Percentiles rank a stretch among this genome's conserved stretches.
These are phyloP conservation scores for Mormoops blainvillei DNA, from an alignment of 2,113 vertebrate species.

Conservation along the genomic window DNA sequence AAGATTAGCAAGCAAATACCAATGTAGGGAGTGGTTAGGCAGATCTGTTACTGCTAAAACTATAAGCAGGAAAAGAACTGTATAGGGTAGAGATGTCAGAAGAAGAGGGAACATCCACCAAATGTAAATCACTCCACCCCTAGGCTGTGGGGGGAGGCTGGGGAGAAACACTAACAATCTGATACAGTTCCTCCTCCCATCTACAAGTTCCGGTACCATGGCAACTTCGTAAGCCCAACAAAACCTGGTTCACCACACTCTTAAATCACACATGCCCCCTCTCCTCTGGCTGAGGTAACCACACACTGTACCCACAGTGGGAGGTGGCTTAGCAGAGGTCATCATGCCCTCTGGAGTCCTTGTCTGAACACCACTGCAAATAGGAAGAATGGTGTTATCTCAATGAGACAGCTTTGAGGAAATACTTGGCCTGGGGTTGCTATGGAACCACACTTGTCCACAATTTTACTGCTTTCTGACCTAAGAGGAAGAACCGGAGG, in stretches of 20 bases:
- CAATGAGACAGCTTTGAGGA: not conserved
- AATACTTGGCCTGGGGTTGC: not conserved
- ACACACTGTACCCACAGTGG: not conserved
- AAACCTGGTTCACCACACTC: not conserved
- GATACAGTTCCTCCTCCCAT: not conserved
- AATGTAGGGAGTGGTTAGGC: not conserved
- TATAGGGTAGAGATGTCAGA: not conserved
- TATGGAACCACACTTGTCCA: not conserved
- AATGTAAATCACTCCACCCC: not conserved
- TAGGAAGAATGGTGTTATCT: not conserved
- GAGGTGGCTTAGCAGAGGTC: not conserved
- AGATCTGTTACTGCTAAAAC: not conserved
- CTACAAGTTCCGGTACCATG: not conserved
- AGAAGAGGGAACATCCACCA: not conserved
- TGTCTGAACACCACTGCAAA: conserved; percentile 20
- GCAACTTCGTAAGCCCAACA: not conserved
- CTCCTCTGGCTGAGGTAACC: conserved; percentile 1
- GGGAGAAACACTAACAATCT: not conserved
- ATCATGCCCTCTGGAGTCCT: not conserved
- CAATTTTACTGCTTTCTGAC: not conserved
- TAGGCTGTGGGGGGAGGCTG: not conserved
- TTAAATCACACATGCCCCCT: not conserved
- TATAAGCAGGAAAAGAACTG: not conserved
- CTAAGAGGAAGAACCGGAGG: not conserved
- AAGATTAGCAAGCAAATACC: not conserved